Percentiles rank a stretch among this genome's conserved stretches.
Conservation (phyloP, 2,113 vertebrate species). For the Bufo bufo region DNA sequence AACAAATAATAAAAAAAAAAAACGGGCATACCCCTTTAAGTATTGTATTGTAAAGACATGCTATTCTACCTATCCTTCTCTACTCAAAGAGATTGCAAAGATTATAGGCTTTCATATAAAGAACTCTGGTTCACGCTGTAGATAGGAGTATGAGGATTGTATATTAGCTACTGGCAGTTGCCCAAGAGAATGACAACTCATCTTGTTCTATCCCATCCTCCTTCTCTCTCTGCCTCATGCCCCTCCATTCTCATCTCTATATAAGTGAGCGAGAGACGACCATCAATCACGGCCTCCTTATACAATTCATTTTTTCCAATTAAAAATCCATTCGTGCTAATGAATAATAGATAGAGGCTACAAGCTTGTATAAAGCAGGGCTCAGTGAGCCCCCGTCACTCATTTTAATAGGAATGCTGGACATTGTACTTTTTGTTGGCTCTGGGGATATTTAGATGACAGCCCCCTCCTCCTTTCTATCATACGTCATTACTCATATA, state of each 20-base stretch:
- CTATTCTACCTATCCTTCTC: too few species aligned
- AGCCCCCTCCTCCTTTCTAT: neutral
- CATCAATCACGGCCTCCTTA: constrained; percentile 56
- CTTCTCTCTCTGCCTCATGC: constrained; percentile 3
- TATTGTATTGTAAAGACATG: too few species aligned
- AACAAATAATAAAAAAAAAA: too few species aligned
- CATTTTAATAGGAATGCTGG: neutral
- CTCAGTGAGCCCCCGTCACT: constrained; percentile 50
- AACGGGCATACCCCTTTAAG: too few species aligned
- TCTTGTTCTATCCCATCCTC: constrained; percentile 8
- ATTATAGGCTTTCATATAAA: constrained; percentile 20
- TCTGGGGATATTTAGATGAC: constrained; percentile 27
- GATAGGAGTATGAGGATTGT: neutral
- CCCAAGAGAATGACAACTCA: constrained; percentile 38
- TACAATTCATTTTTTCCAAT: constrained; percentile 59
- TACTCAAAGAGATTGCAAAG: neutral
- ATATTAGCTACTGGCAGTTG: constrained; percentile 31
- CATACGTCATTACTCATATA: neutral
- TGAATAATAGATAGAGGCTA: constrained; percentile 55
- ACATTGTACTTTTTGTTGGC: constrained; percentile 18
- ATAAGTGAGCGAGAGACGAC: constrained; percentile 40
- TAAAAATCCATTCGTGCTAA: constrained; percentile 58
- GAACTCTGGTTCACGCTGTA: constrained; percentile 13
- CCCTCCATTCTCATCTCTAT: constrained; percentile 44
- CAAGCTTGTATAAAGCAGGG: constrained; percentile 28